phyloP scores from a whole-genome alignment of 2,113 vertebrate species.

The Tringa solitaria region DNA sequence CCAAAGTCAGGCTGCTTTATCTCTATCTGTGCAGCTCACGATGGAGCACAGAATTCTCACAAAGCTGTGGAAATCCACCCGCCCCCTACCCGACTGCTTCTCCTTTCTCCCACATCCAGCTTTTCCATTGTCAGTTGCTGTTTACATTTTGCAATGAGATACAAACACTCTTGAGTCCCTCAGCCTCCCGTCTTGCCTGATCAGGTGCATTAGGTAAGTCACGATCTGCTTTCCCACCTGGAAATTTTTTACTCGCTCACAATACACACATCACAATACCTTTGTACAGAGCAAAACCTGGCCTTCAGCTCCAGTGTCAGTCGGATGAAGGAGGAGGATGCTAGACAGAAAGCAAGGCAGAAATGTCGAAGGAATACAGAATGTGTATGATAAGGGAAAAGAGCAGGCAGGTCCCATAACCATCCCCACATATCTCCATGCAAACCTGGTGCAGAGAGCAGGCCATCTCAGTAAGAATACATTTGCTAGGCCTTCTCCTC shows the following conservation, averaged over 20 bases:
- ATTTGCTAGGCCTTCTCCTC: not conserved
- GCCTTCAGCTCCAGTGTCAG: constrained; percentile 88
- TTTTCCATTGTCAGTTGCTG: not conserved
- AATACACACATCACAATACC: constrained; percentile 68
- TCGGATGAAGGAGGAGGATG: constrained; percentile 87
- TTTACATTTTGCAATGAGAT: not conserved
- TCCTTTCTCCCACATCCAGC: not conserved
- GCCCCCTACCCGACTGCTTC: not conserved
- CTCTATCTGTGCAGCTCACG: not conserved
- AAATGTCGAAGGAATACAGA: not conserved
- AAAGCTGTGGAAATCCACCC: not conserved
- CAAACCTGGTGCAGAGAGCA: not conserved
- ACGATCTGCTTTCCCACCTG: not conserved
- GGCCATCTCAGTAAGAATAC: not conserved
- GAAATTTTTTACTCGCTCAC: not conserved
- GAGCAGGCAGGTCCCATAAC: not conserved
- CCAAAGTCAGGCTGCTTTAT: not conserved
- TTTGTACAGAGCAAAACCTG: constrained; percentile 82
- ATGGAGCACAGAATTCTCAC: not conserved
- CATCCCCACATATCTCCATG: not conserved
- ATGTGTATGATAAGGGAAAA: rapidly evolving
- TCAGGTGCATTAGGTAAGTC: not conserved
- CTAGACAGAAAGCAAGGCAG: constrained; percentile 65
- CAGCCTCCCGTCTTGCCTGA: not conserved
- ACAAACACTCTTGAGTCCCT: not conserved